phyloP scores from a whole-genome alignment of 1,140 invertebrate genomes.

The Pygmarrhopalites habei region DNA sequence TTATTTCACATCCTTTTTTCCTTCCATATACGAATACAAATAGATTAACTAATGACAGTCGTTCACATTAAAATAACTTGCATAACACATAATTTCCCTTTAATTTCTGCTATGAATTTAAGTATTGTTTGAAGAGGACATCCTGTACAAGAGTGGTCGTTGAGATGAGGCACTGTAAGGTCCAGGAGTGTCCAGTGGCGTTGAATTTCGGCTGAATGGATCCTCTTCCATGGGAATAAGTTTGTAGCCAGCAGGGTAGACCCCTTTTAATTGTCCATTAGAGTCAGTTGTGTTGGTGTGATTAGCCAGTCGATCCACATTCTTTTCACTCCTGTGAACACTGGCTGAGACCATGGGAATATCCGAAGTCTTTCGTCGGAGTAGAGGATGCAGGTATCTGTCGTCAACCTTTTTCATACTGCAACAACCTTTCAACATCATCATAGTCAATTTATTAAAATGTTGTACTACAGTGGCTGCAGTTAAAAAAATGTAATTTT shows the following conservation, averaged over 20 bases:
- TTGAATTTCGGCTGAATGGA: too few species aligned
- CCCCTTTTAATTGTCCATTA: too few species aligned
- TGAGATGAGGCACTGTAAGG: conserved; percentile 2
- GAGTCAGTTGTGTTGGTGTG: not conserved
- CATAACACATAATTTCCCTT: too few species aligned
- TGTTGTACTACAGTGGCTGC: too few species aligned
- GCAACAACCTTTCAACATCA: conserved; percentile 18
- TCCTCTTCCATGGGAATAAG: not conserved
- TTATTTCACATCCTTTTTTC: too few species aligned
- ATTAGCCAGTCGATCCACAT: not conserved
- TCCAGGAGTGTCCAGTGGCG: conserved; percentile 1
- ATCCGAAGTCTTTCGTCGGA: conserved; percentile 15
- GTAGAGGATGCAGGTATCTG: conserved; percentile 30
- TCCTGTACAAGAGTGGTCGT: conserved; percentile 20
- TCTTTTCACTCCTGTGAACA: not conserved
- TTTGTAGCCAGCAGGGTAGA: conserved; percentile 1
- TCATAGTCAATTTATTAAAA: conserved; percentile 1
- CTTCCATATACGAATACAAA: too few species aligned
- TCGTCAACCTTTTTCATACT: conserved; percentile 7
- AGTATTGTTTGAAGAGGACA: too few species aligned
- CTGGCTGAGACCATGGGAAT: not conserved
- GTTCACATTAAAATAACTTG: too few species aligned
- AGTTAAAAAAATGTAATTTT: not conserved
- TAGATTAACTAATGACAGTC: too few species aligned
- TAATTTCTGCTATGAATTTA: too few species aligned